Percentiles rank a stretch among this genome's conserved stretches.
These are phyloP conservation scores for Oxystoma pomonae DNA, from an alignment of 2,888 invertebrate genomes.

Conservation along the genomic window DNA sequence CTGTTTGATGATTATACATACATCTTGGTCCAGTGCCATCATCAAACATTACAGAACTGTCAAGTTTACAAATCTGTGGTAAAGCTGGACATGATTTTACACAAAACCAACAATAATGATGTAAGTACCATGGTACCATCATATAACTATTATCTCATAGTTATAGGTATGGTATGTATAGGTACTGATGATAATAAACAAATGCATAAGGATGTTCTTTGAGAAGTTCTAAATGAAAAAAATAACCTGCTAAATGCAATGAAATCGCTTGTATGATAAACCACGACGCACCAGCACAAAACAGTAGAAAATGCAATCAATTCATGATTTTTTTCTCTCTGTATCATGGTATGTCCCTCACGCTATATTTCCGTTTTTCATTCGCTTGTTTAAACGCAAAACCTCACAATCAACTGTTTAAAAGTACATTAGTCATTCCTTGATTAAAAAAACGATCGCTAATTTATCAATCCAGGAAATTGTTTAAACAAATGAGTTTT, in stretches of 20 bases:
- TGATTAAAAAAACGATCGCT: background rate
- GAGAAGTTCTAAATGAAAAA: background rate
- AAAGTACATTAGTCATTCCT: background rate
- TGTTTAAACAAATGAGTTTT: background rate
- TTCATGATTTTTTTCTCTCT: too few relatives aligned
- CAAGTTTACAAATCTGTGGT: too few relatives aligned
- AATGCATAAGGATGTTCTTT: background rate
- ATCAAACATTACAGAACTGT: too few relatives aligned
- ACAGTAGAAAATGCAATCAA: background rate
- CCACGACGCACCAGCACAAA: background rate
- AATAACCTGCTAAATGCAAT: background rate
- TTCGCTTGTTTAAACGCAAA: too few relatives aligned
- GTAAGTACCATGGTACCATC: too few relatives aligned
- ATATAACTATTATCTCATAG: background rate
- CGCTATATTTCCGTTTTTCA: too few relatives aligned
- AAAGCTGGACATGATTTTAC: too few relatives aligned
- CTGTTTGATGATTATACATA: too few relatives aligned
- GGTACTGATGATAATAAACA: background rate
- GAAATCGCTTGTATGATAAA: background rate
- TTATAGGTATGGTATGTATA: background rate
- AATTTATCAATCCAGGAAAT: background rate
- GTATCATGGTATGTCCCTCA: too few relatives aligned
- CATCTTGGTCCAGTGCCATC: too few relatives aligned
- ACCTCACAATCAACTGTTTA: background rate
- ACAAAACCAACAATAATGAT: too few relatives aligned